phyloP scores from a whole-genome alignment of 1,140 invertebrate genomes.

The Cyrtorhinus lividipennis region DNA sequence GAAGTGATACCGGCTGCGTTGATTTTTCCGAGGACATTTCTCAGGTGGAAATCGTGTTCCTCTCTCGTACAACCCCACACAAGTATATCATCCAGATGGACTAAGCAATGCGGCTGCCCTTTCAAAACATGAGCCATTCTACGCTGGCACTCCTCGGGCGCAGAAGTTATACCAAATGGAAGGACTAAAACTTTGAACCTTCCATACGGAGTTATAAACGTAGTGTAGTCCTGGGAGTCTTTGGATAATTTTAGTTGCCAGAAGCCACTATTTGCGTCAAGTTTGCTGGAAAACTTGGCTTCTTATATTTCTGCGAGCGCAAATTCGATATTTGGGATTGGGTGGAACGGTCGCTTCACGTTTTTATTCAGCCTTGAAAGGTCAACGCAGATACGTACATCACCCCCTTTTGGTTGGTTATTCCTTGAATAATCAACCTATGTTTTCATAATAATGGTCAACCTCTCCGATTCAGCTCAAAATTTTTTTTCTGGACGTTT shows the following conservation, averaged over 20 bases:
- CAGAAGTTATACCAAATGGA: not conserved
- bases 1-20: not conserved
- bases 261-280: conserved; percentile 29
- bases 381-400: conserved; percentile 27
- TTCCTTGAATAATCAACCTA: too few species aligned
- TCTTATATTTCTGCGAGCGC: conserved; percentile 8
- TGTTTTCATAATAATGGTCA: too few species aligned
- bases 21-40: conserved; percentile 22
- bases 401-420: not conserved
- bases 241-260: conserved; percentile 31
- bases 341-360: conserved; percentile 24
- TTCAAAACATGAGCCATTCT: not conserved
- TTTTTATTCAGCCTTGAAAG: conserved; percentile 27
- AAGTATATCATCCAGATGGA: conserved; percentile 26
- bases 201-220: conserved; percentile 32
- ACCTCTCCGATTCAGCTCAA: too few species aligned
- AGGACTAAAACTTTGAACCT: conserved; percentile 25
- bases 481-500: too few species aligned
- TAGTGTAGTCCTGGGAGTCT: conserved; percentile 29
- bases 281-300: conserved; percentile 18
- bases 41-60: conserved; percentile 24
- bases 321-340: conserved; percentile 22
- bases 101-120: not conserved
- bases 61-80: conserved; percentile 19
- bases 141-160: not conserved